Evolutionary conservation across 2,888 invertebrate species (phyloP).

Genomic region (Argyresthia albistria): DNA sequence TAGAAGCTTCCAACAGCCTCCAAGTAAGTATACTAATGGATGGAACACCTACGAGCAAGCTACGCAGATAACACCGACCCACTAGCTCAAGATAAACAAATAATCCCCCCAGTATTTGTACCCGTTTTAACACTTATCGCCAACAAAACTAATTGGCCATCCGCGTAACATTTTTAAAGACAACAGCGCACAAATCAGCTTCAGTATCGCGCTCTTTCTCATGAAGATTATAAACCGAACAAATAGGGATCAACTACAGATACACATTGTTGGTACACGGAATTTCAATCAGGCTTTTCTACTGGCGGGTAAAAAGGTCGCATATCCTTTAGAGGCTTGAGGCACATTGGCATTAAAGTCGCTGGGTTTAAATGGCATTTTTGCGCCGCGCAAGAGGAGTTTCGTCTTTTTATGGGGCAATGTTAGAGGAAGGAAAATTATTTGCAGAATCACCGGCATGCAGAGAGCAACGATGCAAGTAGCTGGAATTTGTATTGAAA

Average conservation of each 20-base stretch:
- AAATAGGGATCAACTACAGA: conserved; percentile 50
- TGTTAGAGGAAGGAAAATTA: conserved; percentile 57
- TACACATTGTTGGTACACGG: conserved; percentile 65
- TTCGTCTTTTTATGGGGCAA: conserved; percentile 20
- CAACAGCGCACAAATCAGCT: conserved; percentile 43
- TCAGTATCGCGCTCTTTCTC: conserved; percentile 34
- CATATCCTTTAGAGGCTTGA: not conserved
- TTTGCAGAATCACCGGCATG: conserved; percentile 68
- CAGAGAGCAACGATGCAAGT: conserved; percentile 59
- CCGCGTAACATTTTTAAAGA: conserved; percentile 46
- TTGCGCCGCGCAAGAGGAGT: conserved; percentile 8
- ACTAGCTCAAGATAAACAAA: conserved; percentile 3
- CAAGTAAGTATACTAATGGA: conserved; percentile 43
- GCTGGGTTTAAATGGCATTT: conserved; percentile 12
- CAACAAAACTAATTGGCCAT: conserved; percentile 45
- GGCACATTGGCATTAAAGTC: conserved; percentile 11
- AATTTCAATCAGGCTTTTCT: conserved; percentile 61
- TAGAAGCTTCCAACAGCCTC: not conserved
- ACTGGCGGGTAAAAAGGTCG: not conserved
- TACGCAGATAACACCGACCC: not conserved
- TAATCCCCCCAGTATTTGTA: conserved; percentile 30
- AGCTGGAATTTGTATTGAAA: conserved; percentile 70
- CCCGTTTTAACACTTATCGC: conserved; percentile 50
- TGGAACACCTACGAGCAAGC: conserved; percentile 18
- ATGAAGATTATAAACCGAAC: conserved; percentile 51